Conservation (phyloP, 2,888 invertebrate species). For the Podabrus alpinus region DNA sequence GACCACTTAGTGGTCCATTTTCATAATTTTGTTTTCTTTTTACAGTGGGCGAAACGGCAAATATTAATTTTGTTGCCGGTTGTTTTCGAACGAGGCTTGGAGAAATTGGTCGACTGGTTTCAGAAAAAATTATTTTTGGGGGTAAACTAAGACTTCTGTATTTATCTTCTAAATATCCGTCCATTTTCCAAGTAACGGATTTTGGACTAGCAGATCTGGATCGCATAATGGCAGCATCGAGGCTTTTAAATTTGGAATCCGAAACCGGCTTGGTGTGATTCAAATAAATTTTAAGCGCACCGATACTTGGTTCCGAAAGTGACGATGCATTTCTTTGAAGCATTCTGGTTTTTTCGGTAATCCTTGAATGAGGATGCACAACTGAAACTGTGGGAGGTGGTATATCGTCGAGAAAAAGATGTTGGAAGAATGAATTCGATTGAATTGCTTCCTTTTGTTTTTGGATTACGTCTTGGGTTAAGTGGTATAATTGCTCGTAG, state of each 20-base stretch:
- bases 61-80: not conserved
- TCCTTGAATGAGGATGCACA: constrained; percentile 57
- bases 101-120: constrained; percentile 55
- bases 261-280: constrained; percentile 72
- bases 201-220: constrained; percentile 63
- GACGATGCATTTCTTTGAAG: constrained; percentile 58
- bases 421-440: constrained; percentile 72
- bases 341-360: constrained; percentile 71
- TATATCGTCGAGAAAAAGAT: constrained; percentile 66
- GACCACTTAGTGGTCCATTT: not conserved
- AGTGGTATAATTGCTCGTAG: constrained; percentile 6
- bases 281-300: constrained; percentile 66
- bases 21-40: not conserved
- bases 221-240: constrained; percentile 61
- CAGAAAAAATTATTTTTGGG: constrained; percentile 59
- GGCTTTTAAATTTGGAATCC: constrained; percentile 71
- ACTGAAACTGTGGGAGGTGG: constrained; percentile 52
- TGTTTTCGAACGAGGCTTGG: constrained; percentile 39
- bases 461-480: constrained; percentile 57
- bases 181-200: constrained; percentile 62
- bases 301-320: constrained; percentile 60
- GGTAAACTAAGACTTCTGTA: constrained; percentile 58
- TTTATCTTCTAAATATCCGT: constrained; percentile 33
- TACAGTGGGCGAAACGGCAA: constrained; percentile 4
- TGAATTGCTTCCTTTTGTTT: constrained; percentile 64